Evolutionary conservation across 2,888 invertebrate species (phyloP), one percentile per base, ranked within the genome.

Genomic region (Cheilosia soror): DNA sequence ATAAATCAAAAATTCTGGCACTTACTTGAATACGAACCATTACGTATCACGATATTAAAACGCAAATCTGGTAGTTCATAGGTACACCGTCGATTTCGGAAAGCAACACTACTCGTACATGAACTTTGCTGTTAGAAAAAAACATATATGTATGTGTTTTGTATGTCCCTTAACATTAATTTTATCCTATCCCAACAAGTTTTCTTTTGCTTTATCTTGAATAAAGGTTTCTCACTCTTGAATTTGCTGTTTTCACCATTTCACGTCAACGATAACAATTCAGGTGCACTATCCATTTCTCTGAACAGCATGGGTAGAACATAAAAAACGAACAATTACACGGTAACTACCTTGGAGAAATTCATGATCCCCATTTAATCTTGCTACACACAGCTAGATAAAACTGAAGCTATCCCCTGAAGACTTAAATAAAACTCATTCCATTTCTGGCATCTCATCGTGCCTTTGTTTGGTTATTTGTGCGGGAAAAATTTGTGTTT

Each of bases 291-390:
- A 68, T 78, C 33, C n/a, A 53, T 76, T 63, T 79, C 68, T 62
- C 49, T 11, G 40, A 55, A 57, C 57, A 71, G 20, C 13, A 53
- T 44, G 73, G n/a, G n/a, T 20, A 65, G 51, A 69, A 58, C 69
- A 79, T 79, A 71, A 71, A 79, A 73, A 68, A 49, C 37, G 63
- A 75, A 79, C 73, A 84, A 84, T 83, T 83, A 75, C 75, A 84
- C 69, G 58, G 69, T 79, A 75, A 84, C 84, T 84, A 84, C 79
- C 73, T 79, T 66, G 58, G 84, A 79, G 84, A 44, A 63, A 79
- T 75, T 63, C 73, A 69, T 69, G 73, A 75, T 84, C 84, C 83
- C 84, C 75, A 75, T 69, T 84, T 79, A 84, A 84, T 79, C 73
- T 75, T 75, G 68, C 53, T 69, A 53, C 53, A 75, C 33, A 69